Evolutionary conservation across 2,797 vertebrate species (phyloP).

Genomic region (Smutsia temminckii): DNA sequence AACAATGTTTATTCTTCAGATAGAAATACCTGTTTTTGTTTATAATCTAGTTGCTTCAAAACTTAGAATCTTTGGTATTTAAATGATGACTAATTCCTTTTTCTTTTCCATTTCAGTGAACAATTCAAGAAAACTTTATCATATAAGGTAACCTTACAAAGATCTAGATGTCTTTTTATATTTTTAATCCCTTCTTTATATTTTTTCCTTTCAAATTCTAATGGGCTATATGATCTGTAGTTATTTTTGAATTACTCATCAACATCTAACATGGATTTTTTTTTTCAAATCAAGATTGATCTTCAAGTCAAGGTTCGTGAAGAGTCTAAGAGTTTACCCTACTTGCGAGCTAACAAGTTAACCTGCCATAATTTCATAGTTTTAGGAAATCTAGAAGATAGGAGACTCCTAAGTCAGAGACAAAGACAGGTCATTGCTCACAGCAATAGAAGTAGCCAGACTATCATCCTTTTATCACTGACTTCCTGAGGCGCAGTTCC

Average conservation of each 20-base stretch:
- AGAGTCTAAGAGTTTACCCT: not conserved
- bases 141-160: slow-evolving; percentile 85
- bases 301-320: not conserved
- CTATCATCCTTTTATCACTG: not conserved
- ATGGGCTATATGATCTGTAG: not conserved
- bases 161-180: not conserved
- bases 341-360: not conserved
- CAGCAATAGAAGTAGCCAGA: not conserved
- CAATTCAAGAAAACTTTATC: slow-evolving; percentile 87
- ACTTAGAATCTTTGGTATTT: slow-evolving; percentile 54
- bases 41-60: slow-evolving; percentile 3
- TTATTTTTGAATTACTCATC: not conserved
- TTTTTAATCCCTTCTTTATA: slow-evolving; percentile 3
- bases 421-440: not conserved
- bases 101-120: slow-evolving; percentile 82
- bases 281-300: not conserved
- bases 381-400: not conserved
- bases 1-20: not conserved
- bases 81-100: slow-evolving; percentile 65
- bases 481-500: not conserved
- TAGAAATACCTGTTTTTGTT: slow-evolving; percentile 54
- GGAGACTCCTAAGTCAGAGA: not conserved
- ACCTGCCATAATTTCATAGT: not conserved
- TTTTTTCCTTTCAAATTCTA: slow-evolving; percentile 31
- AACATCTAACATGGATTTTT: not conserved